Conservation (phyloP, 2,797 vertebrate genomes). For the Kryptopterus vitreolus region DNA sequence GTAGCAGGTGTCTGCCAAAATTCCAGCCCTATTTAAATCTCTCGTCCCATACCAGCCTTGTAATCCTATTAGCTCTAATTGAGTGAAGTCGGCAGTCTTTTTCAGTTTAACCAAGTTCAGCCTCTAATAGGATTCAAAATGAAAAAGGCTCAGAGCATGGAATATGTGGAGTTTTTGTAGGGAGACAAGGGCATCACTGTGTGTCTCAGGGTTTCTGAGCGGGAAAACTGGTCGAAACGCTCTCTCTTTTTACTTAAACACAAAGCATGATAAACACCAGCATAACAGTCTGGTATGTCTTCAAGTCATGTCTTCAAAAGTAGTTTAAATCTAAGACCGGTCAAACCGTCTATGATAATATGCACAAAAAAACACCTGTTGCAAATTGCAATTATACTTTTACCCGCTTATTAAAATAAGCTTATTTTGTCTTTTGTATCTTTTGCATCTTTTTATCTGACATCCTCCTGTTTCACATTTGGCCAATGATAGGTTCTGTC, state of each 20-base stretch:
- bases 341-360: neutral
- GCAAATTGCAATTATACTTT: neutral
- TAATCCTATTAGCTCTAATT: conserved; percentile 97
- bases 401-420: neutral
- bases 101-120: conserved; percentile 89
- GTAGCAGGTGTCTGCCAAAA: conserved; percentile 86
- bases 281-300: neutral
- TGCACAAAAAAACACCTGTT: neutral
- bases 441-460: neutral
- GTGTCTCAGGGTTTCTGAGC: conserved; percentile 33
- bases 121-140: conserved; percentile 87
- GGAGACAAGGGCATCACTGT: conserved; percentile 43
- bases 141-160: conserved; percentile 71
- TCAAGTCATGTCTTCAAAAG: too few species aligned
- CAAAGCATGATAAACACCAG: neutral
- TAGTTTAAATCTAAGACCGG: neutral
- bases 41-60: conserved; percentile 81
- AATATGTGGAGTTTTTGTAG: conserved; percentile 66
- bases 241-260: neutral
- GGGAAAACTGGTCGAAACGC: conserved; percentile 35
- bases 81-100: conserved; percentile 88
- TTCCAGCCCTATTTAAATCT: conserved; percentile 86
- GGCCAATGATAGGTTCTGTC: conserved; percentile 37
- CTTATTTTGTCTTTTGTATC: neutral
- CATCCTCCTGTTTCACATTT: conserved; percentile 37